Conservation (phyloP, 2,113 vertebrate species). For the Chitala chitala region DNA sequence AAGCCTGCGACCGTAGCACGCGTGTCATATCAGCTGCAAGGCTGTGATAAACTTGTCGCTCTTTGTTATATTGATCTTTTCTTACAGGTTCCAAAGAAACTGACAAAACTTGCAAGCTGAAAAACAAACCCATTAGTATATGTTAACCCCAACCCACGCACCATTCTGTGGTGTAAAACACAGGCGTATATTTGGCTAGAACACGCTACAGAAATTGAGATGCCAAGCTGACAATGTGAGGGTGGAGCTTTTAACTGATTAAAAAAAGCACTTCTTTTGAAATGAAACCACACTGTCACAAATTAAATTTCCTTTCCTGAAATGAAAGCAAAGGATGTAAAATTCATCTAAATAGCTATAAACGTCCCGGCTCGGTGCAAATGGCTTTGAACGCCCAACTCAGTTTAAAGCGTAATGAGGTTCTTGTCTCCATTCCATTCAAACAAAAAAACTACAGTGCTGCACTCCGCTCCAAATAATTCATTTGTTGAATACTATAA, state of each 20-base stretch:
- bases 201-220: background rate
- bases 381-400: too few relatives aligned
- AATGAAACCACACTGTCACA: slow-evolving; percentile 4
- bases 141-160: background rate
- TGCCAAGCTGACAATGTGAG: background rate
- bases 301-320: background rate
- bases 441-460: too few relatives aligned
- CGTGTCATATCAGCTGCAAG: too few relatives aligned
- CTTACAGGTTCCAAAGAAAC: background rate
- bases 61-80: background rate
- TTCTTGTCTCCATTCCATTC: too few relatives aligned
- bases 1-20: too few relatives aligned
- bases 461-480: too few relatives aligned
- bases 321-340: background rate
- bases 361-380: too few relatives aligned
- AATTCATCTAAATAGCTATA: too few relatives aligned
- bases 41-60: too few relatives aligned
- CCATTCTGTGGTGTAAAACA: background rate
- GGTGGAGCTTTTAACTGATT: background rate
- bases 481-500: too few relatives aligned
- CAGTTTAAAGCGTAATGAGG: too few relatives aligned
- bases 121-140: background rate
- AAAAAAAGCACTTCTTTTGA: background rate
- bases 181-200: background rate
- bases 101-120: background rate